Conservation (phyloP, 1,140 invertebrate genomes). For the Bombus polaris region DNA sequence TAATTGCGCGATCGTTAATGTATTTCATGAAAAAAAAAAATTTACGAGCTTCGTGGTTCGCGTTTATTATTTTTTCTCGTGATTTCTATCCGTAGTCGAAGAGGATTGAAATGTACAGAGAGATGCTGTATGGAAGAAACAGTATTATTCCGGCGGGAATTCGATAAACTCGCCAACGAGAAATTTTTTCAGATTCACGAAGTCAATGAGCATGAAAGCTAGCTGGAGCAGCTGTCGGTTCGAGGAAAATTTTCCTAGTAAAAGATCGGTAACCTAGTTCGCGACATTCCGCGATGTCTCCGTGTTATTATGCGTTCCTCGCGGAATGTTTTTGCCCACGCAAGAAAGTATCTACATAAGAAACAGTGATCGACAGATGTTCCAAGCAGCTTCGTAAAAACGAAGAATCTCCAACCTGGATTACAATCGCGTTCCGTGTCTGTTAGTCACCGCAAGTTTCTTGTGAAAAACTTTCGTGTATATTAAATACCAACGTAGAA, state of each 20-base stretch:
- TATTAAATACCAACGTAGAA: not conserved
- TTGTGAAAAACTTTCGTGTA: not conserved
- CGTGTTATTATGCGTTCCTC: not conserved
- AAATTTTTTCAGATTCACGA: not conserved
- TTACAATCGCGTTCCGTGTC: not conserved
- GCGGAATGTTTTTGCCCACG: not conserved
- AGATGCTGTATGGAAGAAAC: too few relatives aligned
- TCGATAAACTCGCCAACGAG: not conserved
- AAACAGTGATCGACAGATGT: constrained; percentile 17
- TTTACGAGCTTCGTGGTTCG: not conserved
- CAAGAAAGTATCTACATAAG: not conserved
- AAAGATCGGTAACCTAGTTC: constrained; percentile 21
- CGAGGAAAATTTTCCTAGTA: not conserved
- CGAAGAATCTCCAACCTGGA: not conserved
- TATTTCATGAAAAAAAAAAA: not conserved
- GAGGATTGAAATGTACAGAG: not conserved
- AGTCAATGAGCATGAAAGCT: not conserved
- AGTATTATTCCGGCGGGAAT: not conserved
- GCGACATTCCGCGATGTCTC: not conserved
- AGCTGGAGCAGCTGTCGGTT: not conserved
- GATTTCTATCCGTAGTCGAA: not conserved
- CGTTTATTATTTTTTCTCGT: not conserved
- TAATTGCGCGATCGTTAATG: not conserved
- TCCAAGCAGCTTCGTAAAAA: not conserved
- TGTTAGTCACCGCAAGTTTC: not conserved